Percentiles rank a stretch among this genome's conserved stretches.
Evolutionary conservation across 2,888 invertebrate species (phyloP).

Genomic region (Caenorhabditis macrosperma): DNA sequence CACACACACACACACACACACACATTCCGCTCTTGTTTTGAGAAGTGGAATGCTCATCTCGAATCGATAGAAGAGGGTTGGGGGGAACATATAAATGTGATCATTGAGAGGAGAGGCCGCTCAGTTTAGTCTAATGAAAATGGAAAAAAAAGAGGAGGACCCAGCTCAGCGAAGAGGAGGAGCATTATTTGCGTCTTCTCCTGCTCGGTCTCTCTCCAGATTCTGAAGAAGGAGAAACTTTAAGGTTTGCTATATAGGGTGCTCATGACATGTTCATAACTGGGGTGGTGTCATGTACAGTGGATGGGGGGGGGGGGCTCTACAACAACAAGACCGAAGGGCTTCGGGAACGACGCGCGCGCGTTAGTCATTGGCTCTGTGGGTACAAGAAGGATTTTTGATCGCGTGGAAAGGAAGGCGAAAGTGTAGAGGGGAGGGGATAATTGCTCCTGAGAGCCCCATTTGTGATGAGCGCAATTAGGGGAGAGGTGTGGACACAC

Average conservation of each 20-base stretch:
- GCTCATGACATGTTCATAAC: conserved; percentile 46
- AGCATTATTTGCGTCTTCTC: conserved; percentile 52
- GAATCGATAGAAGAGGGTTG: conserved; percentile 17
- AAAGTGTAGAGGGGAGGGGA: too few relatives aligned
- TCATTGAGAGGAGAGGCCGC: conserved; percentile 35
- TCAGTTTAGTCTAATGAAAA: conserved; percentile 37
- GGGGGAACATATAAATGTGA: conserved; percentile 19
- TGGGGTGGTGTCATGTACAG: conserved; percentile 42
- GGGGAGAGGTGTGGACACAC: too few relatives aligned
- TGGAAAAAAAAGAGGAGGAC: conserved; percentile 6
- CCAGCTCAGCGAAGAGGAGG: conserved; percentile 18
- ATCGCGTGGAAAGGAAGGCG: too few relatives aligned
- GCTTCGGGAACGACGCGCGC: conserved; percentile 22
- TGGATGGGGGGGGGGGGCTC: background rate
- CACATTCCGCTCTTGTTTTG: conserved; percentile 26
- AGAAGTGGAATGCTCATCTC: too few relatives aligned
- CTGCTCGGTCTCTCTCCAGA: too few relatives aligned
- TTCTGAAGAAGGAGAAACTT: conserved; percentile 27
- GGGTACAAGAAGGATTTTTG: too few relatives aligned
- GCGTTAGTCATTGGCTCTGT: conserved; percentile 35
- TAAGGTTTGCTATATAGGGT: background rate
- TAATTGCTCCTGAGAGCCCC: conserved; percentile 28
- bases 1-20: too few relatives aligned
- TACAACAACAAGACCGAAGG: conserved; percentile 26
- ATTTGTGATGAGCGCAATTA: conserved; percentile 51